Conservation (phyloP, 2,113 vertebrate species). For the Meleagris gallopavo region DNA sequence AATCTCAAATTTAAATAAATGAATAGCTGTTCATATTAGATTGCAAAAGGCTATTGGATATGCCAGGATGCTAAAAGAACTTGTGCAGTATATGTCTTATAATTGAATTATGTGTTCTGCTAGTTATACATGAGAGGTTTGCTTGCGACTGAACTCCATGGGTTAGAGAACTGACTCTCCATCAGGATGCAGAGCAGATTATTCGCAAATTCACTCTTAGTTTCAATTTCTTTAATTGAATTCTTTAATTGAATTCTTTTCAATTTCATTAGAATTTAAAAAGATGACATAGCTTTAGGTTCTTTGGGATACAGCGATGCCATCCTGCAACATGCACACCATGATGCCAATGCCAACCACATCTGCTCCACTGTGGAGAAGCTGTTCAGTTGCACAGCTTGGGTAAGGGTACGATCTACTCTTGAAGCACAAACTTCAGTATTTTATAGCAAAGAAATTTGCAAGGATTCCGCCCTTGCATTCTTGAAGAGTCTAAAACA, state of each 20-base stretch:
- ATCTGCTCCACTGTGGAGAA: fast-evolving
- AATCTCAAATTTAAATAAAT: not conserved
- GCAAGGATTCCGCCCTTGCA: not conserved
- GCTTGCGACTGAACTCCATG: fast-evolving
- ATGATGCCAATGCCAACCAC: no score
- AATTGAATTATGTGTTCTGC: not conserved
- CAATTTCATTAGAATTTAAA: fast-evolving
- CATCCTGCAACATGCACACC: not conserved
- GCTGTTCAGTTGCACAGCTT: not conserved
- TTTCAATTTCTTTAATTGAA: not conserved
- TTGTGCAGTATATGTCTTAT: not conserved
- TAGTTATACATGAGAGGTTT: fast-evolving
- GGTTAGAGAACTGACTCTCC: not conserved
- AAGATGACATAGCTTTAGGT: fast-evolving
- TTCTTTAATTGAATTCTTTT: no score
- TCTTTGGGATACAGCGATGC: not conserved
- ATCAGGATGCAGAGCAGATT: not conserved
- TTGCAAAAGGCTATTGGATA: not conserved
- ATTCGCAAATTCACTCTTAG: not conserved
- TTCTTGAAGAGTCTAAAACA: constrained; percentile 3
- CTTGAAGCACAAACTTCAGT: not conserved
- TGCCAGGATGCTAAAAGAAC: not conserved
- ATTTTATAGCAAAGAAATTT: not conserved
- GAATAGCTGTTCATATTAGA: not conserved
- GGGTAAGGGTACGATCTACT: fast-evolving